phyloP scores from a whole-genome alignment of 2,113 vertebrate genomes.

The Prunella himalayana region DNA sequence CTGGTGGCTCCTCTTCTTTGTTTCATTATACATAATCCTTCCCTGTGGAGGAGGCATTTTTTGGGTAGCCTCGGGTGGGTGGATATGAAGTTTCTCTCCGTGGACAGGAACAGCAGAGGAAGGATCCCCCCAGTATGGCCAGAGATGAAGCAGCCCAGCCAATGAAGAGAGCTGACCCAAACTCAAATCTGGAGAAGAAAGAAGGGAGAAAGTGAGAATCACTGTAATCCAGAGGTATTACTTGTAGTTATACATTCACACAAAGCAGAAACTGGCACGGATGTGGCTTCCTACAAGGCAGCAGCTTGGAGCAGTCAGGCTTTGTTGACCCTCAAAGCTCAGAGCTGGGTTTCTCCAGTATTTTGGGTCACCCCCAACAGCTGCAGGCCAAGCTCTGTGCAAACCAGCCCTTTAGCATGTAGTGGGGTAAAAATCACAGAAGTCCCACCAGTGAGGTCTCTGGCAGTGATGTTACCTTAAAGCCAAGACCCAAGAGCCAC shows the following conservation, averaged over 20 bases:
- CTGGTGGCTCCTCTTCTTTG: background rate
- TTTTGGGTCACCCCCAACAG: background rate
- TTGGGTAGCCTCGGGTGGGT: constrained; percentile 68
- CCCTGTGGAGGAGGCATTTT: constrained; percentile 66
- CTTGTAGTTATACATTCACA: background rate
- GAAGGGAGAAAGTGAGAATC: background rate
- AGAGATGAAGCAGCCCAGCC: constrained; percentile 85
- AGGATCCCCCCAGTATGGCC: constrained; percentile 78
- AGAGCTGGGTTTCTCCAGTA: background rate
- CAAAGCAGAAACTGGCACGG: background rate
- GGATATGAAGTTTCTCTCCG: constrained; percentile 70
- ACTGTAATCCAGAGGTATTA: background rate
- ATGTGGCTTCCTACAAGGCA: background rate
- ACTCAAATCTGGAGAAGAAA: constrained; percentile 76
- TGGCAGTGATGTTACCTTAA: background rate
- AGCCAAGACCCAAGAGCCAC: background rate
- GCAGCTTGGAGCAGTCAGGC: background rate
- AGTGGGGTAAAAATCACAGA: background rate
- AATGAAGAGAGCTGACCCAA: constrained; percentile 86
- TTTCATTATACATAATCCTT: constrained; percentile 85
- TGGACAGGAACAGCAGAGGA: constrained; percentile 82
- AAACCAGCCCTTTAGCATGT: background rate
- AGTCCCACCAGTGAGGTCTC: background rate
- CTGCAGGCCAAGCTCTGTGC: background rate
- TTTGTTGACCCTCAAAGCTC: background rate